Base-by-base conservation (phyloP, 1,140 invertebrate genomes). In the Cardiocondyla obscurior region DNA sequence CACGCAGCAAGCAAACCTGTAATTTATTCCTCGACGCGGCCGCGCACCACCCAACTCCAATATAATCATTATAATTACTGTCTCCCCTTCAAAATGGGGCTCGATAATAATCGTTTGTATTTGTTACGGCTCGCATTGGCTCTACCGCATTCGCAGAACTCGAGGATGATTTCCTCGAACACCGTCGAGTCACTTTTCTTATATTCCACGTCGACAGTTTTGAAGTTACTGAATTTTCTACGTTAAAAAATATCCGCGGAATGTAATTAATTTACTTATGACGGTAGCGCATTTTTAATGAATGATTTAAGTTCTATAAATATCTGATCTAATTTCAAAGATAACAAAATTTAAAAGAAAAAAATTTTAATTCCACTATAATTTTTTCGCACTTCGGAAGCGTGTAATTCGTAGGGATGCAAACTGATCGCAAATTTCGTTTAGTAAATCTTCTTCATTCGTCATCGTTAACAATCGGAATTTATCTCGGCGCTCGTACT, bases 1-100 rank as follows among this genome's bases (percentile, higher is more conserved):
- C 89, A 93, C 90, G 90, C 89, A 90, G 88, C 89, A 90, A 89
- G 88, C 86, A 92, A 92, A 93, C 93, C 92, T 90, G 91, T 92
- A 93, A 94, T 94, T 94, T 94, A 93, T 93, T 91, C 89, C 85
- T 89, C 86, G 86, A 82, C 91, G n/a, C n/a, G 87, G 86, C 92
- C 90, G 90, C 91, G 92, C 91, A 90, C 90, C 90, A 90, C 90
- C 90, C 92, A 81, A 90, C 90, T 92, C 87, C 90, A 91, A 93
- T 92, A 92, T 94, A 93, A 93, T 92, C 90, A 94, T 93, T 93
- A 92, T 94, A 93, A 94, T 93, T 94, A 94, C 93, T 93, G 91
- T 94, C 91, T 93, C 90, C 91, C 91, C 90, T 77, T 88, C 87
- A 90, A 90, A n/a, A 92, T 93, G 89, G 91, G 91, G 85, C 89